A percentile compares a stretch with the other conserved stretches of the same genome.
phyloP scores from a whole-genome alignment of 2,113 vertebrate species.

The Oncorhynchus masou region DNA sequence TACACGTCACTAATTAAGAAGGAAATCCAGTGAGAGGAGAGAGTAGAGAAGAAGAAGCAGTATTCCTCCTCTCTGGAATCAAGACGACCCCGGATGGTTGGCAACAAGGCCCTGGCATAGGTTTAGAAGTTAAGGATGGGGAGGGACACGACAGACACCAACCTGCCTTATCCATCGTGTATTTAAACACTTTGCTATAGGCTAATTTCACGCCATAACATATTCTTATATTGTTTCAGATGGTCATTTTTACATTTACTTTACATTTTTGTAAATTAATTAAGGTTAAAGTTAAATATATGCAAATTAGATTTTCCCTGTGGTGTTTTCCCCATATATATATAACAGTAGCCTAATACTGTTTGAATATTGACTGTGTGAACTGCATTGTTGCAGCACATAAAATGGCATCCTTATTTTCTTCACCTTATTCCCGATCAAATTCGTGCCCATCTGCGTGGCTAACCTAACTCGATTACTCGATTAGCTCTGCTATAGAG shows the following conservation, averaged over 20 bases:
- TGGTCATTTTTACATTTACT: too few species aligned
- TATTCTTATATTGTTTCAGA: too few species aligned
- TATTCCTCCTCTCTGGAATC: constrained; percentile 62
- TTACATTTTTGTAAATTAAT: background rate
- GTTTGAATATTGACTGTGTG: background rate
- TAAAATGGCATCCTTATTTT: constrained; percentile 3
- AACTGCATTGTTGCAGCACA: constrained; percentile 40
- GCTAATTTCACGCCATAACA: background rate
- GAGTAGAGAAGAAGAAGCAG: constrained; percentile 62
- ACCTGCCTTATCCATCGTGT: too few species aligned
- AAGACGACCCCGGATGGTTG: constrained; percentile 49
- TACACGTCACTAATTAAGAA: constrained; percentile 72
- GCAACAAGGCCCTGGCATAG: background rate
- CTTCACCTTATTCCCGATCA: constrained; percentile 63
- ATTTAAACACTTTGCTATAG: too few species aligned
- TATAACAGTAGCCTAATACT: background rate
- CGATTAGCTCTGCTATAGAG: constrained; percentile 55
- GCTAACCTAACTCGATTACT: constrained; percentile 73
- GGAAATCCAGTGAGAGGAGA: constrained; percentile 60
- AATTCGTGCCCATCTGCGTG: constrained; percentile 65
- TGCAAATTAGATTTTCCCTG: background rate
- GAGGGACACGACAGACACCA: too few species aligned
- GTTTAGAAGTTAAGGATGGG: constrained; percentile 18
- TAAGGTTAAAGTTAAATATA: constrained; percentile 9
- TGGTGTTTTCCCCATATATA: background rate